A percentile compares a stretch with the other conserved stretches of the same genome.
These are phyloP conservation scores for Zaprionus tsacasi DNA, from an alignment of 1,140 invertebrate species.

Conservation along the genomic window DNA sequence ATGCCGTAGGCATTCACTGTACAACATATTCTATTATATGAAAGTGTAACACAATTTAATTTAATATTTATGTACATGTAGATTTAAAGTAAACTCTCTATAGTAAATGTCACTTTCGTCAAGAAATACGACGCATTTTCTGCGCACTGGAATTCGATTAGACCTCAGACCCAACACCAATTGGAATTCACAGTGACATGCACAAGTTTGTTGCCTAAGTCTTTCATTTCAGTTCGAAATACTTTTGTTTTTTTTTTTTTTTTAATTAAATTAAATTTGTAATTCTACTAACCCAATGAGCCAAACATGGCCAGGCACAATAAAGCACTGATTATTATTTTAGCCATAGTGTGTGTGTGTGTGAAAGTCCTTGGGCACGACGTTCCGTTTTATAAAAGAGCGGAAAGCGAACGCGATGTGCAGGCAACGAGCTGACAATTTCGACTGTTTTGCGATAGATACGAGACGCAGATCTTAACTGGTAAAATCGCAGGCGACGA, in stretches of 20 bases:
- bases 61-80: too few species aligned
- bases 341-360: constrained; percentile 58
- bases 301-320: constrained; percentile 80
- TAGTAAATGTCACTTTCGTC: too few species aligned
- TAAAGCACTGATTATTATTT: constrained; percentile 75
- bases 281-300: constrained; percentile 77
- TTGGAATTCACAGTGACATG: constrained; percentile 10
- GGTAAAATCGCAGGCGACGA: constrained; percentile 51
- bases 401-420: constrained; percentile 67
- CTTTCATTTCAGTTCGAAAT: constrained; percentile 49
- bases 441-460: constrained; percentile 79
- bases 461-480: constrained; percentile 72
- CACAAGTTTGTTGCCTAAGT: constrained; percentile 63
- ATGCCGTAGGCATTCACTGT: not conserved
- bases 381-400: constrained; percentile 18
- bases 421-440: constrained; percentile 75
- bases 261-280: not conserved
- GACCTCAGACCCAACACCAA: constrained; percentile 37
- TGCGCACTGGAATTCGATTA: constrained; percentile 5
- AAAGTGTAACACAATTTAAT: too few species aligned
- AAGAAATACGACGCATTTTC: not conserved
- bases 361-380: constrained; percentile 48
- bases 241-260: constrained; percentile 31
- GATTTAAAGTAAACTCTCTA: too few species aligned
- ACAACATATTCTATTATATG: too few species aligned